phyloP scores from a whole-genome alignment of 2,113 vertebrate genomes.

The Papio anubis region DNA sequence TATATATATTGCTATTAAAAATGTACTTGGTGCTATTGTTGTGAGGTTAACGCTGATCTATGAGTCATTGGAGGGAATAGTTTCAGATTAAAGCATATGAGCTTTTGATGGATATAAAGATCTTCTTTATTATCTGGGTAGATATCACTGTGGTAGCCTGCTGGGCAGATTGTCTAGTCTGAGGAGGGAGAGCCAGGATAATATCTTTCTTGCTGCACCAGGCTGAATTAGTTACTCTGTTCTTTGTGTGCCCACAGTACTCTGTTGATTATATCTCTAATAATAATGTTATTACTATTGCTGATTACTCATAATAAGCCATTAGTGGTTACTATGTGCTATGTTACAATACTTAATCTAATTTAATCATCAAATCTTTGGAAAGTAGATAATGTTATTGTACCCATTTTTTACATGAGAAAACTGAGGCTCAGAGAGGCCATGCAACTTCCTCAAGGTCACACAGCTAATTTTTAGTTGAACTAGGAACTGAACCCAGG shows the following conservation, averaged over 20 bases:
- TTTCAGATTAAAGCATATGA: slow-evolving; percentile 27
- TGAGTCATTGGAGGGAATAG: neutral
- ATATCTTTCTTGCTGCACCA: neutral
- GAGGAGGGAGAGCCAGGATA: neutral
- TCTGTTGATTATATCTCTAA: neutral
- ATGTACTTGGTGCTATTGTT: neutral
- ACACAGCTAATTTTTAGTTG: slow-evolving; percentile 13
- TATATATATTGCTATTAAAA: slow-evolving; percentile 13
- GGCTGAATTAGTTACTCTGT: slow-evolving; percentile 23
- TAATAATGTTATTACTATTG: neutral
- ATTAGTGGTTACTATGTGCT: neutral
- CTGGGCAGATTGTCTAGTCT: slow-evolving; percentile 27
- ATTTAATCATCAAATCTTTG: slow-evolving; percentile 1
- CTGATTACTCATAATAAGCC: neutral
- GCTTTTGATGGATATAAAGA: slow-evolving; percentile 33
- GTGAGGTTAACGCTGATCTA: neutral
- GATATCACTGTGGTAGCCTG: neutral
- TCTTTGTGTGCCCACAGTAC: neutral
- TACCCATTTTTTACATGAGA: neutral
- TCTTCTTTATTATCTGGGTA: slow-evolving; percentile 10
- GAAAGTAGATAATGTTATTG: slow-evolving; percentile 5
- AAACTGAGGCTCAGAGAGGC: slow-evolving; percentile 16
- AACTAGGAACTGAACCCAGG: slow-evolving; percentile 1
- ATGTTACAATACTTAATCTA: neutral
- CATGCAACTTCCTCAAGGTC: neutral